Evolutionary conservation across 2,888 invertebrate species (phyloP).

Genomic region (Horisme vitalbata): DNA sequence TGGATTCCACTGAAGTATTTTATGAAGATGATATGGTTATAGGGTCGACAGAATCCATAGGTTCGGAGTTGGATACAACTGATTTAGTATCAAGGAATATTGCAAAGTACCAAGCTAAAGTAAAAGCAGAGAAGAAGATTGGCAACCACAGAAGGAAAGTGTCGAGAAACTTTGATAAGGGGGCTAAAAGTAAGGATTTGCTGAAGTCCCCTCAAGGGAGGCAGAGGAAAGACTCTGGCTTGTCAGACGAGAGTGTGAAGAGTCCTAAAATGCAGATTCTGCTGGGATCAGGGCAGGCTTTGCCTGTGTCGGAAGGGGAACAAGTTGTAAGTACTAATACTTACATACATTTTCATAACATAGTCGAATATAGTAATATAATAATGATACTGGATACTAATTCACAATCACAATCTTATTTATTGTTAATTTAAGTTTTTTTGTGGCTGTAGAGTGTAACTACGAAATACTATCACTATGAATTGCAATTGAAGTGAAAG

Average conservation of each 20-base stretch:
- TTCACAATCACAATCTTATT: too few species aligned
- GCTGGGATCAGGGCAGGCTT: slow-evolving; percentile 77
- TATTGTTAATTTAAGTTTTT: too few species aligned
- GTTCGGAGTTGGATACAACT: slow-evolving; percentile 52
- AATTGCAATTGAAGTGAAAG: too few species aligned
- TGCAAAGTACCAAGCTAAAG: slow-evolving; percentile 50
- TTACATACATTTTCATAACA: too few species aligned
- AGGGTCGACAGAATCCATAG: slow-evolving; percentile 66
- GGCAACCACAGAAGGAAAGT: slow-evolving; percentile 74
- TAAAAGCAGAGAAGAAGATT: slow-evolving; percentile 59
- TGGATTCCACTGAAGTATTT: slow-evolving; percentile 58
- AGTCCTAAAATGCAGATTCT: slow-evolving; percentile 77
- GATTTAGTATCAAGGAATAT: slow-evolving; percentile 54
- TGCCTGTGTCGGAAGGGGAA: slow-evolving; percentile 83
- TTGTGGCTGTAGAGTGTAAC: too few species aligned
- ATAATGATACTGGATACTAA: too few species aligned
- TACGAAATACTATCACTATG: too few species aligned
- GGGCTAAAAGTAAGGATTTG: slow-evolving; percentile 53
- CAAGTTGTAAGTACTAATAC: slow-evolving; percentile 50
- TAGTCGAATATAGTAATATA: too few species aligned
- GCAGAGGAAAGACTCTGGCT: slow-evolving; percentile 60
- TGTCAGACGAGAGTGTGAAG: slow-evolving; percentile 64
- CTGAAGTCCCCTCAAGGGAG: slow-evolving; percentile 60
- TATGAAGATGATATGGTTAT: slow-evolving; percentile 67
- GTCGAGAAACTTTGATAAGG: slow-evolving; percentile 56